phyloP scores from a whole-genome alignment of 2,888 invertebrate species.

The Norana najaformis region DNA sequence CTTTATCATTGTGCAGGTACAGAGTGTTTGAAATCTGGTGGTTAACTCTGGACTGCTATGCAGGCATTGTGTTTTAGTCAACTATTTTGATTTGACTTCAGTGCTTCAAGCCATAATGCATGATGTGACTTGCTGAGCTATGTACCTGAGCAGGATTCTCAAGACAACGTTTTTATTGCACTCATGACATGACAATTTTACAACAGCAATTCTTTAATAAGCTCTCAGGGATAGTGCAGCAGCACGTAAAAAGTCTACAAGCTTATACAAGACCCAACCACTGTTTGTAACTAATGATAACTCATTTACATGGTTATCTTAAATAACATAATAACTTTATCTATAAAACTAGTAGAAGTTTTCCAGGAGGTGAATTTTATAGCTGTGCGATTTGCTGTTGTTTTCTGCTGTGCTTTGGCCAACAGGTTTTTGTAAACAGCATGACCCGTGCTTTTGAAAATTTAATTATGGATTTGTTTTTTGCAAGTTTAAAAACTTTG shows the following conservation, averaged over 20 bases:
- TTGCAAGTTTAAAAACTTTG: no score
- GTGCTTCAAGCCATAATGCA: neutral
- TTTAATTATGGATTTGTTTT: no score
- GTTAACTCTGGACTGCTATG: neutral
- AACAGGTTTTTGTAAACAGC: no score
- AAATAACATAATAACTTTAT: no score
- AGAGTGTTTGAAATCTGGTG: neutral
- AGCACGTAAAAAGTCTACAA: neutral
- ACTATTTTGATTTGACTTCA: neutral
- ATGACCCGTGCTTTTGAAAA: no score
- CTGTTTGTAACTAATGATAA: neutral
- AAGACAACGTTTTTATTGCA: no score
- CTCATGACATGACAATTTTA: neutral
- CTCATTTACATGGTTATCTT: no score
- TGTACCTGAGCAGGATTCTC: neutral
- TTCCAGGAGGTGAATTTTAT: no score
- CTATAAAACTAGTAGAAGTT: no score
- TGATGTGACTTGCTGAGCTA: neutral
- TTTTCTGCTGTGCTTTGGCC: neutral
- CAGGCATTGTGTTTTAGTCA: neutral
- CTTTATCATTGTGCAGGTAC: neutral
- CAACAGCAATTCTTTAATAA: neutral
- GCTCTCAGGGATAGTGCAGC: neutral
- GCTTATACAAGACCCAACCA: neutral
- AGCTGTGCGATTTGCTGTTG: no score